These are phyloP conservation scores for Nannospalax galili DNA, from an alignment of 2,113 vertebrate genomes.

Conservation along the genomic window DNA sequence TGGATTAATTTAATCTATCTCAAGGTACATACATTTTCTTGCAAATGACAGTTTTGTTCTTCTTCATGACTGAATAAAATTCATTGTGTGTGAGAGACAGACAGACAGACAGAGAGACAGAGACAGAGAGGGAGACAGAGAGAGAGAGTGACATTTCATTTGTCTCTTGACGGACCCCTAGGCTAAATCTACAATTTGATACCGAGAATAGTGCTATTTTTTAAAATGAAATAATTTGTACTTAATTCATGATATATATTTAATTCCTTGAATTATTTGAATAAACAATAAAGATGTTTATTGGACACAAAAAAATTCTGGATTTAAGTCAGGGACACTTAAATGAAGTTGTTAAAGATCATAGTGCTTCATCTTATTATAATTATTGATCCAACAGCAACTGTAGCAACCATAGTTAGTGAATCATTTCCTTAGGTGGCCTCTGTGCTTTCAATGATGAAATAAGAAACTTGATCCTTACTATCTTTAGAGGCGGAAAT, in stretches of 20 bases:
- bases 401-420: neutral
- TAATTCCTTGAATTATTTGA: conserved; percentile 29
- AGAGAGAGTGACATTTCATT: neutral
- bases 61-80: neutral
- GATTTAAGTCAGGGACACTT: conserved; percentile 5
- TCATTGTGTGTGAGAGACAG: too few species aligned
- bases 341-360: conserved; percentile 45
- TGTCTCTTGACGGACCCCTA: neutral
- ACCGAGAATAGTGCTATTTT: neutral
- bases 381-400: conserved; percentile 14
- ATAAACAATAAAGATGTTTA: neutral
- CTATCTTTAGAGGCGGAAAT: too few species aligned
- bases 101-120: too few species aligned
- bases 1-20: too few species aligned
- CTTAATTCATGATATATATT: neutral
- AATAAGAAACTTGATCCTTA: neutral
- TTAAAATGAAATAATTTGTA: conserved; percentile 7
- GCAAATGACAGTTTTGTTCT: neutral
- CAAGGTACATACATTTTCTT: neutral
- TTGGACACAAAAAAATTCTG: neutral
- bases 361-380: neutral
- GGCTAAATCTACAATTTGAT: neutral
- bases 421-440: neutral
- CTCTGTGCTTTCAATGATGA: neutral
- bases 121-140: too few species aligned